Evolutionary conservation across 2,113 vertebrate species (phyloP), one percentile per base, ranked within the genome.

Genomic region (Myotis brandtii): DNA sequence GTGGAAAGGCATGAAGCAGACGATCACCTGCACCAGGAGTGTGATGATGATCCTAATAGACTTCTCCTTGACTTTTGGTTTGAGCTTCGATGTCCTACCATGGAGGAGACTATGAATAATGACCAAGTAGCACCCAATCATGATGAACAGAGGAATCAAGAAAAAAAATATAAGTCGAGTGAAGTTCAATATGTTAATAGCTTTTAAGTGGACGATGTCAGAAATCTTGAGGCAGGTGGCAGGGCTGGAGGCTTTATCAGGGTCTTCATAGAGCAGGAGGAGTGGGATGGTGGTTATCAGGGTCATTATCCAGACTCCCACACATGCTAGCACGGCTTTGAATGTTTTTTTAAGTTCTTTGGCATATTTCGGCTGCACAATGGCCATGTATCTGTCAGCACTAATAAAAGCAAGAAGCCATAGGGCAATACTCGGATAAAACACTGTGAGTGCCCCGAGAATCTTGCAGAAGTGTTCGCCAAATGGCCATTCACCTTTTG

Each of bases 331-430:
- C 96, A 99, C n/a, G 0, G 99, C 99, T 95, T 99, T 99, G 85
- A 98, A 98, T 27, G 99, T 98, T 3, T 99, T 99, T 97, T 99
- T 99, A 3, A 99, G 98, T 97, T 99, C 99, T 96, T 99, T 99
- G 97, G 98, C 98, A 0, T 99, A 98, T 94, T 99, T 99, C 0
- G 99, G 99, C 98, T 99, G 99, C 21, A 99, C 99, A 16, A 99
- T 99, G 86, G 99, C 99, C 98, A 99, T 99, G 86, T 99, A 99
- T 96, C 99, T 99, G 98, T 99, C 99, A 0, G 99, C 98, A 0
- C 99, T 99, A 92, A 99, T 99, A 80, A 99, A 98, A 87, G 99
- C 98, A 0, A 99, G 99, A 87, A 99, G 98, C 99, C 99, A 99
- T 23, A 99, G 98, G 32, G 99, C 99, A 87, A 99, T 99, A 97